These are phyloP conservation scores for Propithecus perrieri DNA, from an alignment of 2,797 vertebrate species.

Conservation along the genomic window DNA sequence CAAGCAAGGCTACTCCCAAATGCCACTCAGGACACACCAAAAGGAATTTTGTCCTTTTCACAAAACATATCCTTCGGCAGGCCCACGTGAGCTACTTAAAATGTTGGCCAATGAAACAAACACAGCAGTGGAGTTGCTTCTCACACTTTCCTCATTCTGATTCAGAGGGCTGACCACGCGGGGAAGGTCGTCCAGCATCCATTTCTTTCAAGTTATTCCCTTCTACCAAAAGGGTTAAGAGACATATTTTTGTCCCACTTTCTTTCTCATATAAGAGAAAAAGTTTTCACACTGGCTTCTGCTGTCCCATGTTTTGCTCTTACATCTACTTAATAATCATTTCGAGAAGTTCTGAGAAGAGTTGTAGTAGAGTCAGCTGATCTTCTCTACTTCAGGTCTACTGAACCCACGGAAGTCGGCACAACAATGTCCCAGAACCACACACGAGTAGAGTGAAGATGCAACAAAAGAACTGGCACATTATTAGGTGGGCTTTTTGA, in stretches of 20 bases:
- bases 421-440: neutral
- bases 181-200: neutral
- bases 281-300: neutral
- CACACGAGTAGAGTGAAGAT: neutral
- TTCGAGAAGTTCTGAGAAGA: neutral
- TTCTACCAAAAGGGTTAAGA: neutral
- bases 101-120: neutral
- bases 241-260: neutral
- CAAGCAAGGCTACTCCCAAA: neutral
- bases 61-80: neutral
- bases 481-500: neutral
- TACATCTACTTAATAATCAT: neutral
- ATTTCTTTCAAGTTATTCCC: neutral
- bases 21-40: neutral
- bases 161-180: neutral
- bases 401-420: neutral
- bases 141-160: neutral
- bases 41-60: slow-evolving; percentile 14
- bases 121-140: neutral
- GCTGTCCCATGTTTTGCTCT: neutral
- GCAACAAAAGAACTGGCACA: neutral
- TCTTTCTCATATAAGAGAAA: neutral
- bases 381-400: neutral
- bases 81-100: neutral
- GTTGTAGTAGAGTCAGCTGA: neutral